Conservation (phyloP, 2,888 invertebrate genomes). For the Nephrotoma appendiculata region DNA sequence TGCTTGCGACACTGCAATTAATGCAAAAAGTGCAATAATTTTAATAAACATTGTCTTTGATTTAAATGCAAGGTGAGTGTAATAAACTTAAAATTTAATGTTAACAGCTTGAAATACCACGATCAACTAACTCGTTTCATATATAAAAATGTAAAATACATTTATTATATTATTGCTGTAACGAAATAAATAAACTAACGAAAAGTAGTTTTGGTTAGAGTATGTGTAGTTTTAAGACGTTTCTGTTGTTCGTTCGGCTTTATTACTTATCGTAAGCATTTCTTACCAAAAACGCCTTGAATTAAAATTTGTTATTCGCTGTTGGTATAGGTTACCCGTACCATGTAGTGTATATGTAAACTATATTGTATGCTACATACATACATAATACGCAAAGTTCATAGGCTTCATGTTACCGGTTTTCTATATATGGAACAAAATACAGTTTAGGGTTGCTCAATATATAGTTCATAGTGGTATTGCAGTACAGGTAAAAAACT, state of each 20-base stretch:
- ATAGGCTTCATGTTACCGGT: neutral
- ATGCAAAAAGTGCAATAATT: conserved; percentile 18
- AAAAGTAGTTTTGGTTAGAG: neutral
- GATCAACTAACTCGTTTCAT: neutral
- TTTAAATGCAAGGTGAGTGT: neutral
- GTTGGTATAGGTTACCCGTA: too few relatives aligned
- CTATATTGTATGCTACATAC: neutral
- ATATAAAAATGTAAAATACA: neutral
- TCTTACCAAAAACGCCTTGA: neutral
- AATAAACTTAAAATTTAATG: neutral
- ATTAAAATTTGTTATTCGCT: neutral
- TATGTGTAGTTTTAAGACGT: neutral
- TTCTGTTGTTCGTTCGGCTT: neutral
- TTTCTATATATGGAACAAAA: neutral
- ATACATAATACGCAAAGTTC: neutral
- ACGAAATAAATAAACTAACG: neutral
- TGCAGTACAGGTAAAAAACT: neutral
- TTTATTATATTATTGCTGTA: neutral
- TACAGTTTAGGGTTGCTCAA: neutral
- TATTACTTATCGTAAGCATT: neutral
- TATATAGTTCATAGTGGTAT: neutral
- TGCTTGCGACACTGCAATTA: conserved; percentile 18
- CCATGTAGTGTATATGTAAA: neutral
- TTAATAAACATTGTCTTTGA: conserved; percentile 8
- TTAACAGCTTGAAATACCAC: neutral